These are phyloP conservation scores for Cochlearius cochlearius DNA, from an alignment of 2,113 vertebrate species.

Conservation along the genomic window DNA sequence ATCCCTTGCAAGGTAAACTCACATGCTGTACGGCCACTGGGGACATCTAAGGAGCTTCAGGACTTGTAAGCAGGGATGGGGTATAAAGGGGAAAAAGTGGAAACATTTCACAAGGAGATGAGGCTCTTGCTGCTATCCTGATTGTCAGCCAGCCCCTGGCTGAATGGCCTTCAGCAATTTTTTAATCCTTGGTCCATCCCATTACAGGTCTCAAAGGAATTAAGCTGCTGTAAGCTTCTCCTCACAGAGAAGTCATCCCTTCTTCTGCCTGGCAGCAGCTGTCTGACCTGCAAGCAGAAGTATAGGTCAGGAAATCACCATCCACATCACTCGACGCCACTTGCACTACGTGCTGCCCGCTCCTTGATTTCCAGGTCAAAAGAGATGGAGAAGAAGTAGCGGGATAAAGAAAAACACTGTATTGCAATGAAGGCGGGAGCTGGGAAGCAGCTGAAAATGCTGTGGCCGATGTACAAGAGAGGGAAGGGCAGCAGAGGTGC, in stretches of 20 bases:
- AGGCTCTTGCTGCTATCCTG: neutral
- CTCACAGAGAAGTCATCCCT: neutral
- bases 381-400: neutral
- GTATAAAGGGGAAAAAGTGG: neutral
- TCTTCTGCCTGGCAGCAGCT: neutral
- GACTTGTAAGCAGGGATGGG: neutral
- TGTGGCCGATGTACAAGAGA: neutral
- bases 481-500: neutral
- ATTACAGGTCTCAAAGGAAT: neutral
- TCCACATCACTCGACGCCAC: neutral
- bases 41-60: neutral
- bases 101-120: neutral
- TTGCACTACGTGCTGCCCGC: neutral
- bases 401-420: neutral
- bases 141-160: neutral
- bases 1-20: neutral
- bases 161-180: neutral
- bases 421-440: neutral
- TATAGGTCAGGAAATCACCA: neutral
- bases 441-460: neutral
- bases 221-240: neutral
- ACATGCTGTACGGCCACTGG: rapidly evolving
- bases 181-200: neutral
- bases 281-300: neutral
- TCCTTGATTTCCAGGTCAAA: neutral